phyloP scores from a whole-genome alignment of 2,888 invertebrate species.

The Mycalesis mineus region DNA sequence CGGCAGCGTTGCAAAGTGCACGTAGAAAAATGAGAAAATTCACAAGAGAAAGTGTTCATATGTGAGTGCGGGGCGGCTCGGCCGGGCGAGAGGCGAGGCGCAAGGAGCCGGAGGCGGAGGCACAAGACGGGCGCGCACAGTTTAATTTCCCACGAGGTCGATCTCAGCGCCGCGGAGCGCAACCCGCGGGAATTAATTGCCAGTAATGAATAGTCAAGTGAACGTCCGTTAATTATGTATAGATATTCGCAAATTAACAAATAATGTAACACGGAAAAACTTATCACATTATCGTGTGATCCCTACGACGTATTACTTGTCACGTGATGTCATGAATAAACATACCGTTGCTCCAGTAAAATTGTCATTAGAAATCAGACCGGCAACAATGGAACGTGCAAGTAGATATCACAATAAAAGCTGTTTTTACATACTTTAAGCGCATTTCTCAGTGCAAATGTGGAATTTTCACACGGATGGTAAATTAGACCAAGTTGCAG shows the following conservation, averaged over 20 bases:
- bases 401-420: slow-evolving; percentile 15
- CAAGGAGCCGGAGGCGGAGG: slow-evolving; percentile 50
- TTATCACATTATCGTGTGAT: too few species aligned
- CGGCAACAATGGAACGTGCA: slow-evolving; percentile 11
- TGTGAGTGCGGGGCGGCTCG: slow-evolving; percentile 54
- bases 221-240: slow-evolving; percentile 73
- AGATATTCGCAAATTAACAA: slow-evolving; percentile 39
- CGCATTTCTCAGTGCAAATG: slow-evolving; percentile 22
- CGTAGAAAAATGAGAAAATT: slow-evolving; percentile 64
- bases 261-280: slow-evolving; percentile 18
- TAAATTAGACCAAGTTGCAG: slow-evolving; percentile 39
- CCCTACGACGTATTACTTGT: not conserved
- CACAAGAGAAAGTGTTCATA: slow-evolving; percentile 70
- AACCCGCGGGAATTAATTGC: slow-evolving; percentile 78
- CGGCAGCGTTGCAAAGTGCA: slow-evolving; percentile 40
- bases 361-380: slow-evolving; percentile 15
- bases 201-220: slow-evolving; percentile 78
- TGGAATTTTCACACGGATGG: slow-evolving; percentile 59
- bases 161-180: slow-evolving; percentile 74
- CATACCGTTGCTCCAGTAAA: not conserved
- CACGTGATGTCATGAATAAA: not conserved
- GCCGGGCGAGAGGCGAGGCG: slow-evolving; percentile 34
- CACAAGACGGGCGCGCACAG: slow-evolving; percentile 73
- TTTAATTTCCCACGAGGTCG: slow-evolving; percentile 79
- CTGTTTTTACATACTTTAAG: slow-evolving; percentile 15